Percentiles rank a stretch among this genome's conserved stretches.
Evolutionary conservation across 2,888 invertebrate species (phyloP).

Genomic region (Amphipoea lucens): DNA sequence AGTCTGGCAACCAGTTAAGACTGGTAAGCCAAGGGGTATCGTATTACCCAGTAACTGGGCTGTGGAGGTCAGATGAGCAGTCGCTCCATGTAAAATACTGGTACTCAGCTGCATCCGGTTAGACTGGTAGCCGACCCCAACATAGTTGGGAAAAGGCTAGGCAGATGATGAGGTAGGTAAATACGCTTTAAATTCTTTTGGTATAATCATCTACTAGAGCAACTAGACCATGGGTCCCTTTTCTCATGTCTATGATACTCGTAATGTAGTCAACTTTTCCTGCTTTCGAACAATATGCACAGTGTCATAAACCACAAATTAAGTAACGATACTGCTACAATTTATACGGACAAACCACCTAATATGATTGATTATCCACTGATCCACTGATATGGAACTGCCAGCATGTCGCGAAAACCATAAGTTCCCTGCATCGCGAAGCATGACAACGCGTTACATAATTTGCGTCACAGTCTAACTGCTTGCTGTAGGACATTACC

Average conservation of each 20-base stretch:
- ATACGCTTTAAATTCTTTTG: background rate
- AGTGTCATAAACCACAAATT: background rate
- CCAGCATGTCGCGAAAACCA: conserved; percentile 19
- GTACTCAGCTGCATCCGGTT: background rate
- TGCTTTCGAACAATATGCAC: background rate
- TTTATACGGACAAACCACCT: background rate
- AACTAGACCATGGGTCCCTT: background rate
- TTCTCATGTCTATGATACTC: background rate
- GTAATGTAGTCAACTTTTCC: background rate
- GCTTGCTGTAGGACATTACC: conserved; percentile 19
- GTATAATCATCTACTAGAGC: background rate
- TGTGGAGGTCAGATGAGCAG: background rate
- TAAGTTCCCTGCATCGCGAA: conserved; percentile 9
- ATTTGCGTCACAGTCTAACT: conserved; percentile 37
- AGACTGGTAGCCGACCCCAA: background rate
- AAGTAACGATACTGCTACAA: background rate
- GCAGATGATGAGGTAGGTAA: background rate
- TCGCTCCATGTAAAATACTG: background rate
- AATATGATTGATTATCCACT: background rate
- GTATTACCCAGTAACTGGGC: background rate
- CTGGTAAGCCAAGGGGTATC: background rate
- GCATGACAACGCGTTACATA: conserved; percentile 44
- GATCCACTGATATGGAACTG: background rate
- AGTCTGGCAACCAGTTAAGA: background rate
- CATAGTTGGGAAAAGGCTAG: background rate